Percentiles rank a stretch among this genome's conserved stretches.
phyloP scores from a whole-genome alignment of 2,888 invertebrate genomes.

The Steinernema hermaphroditum region DNA sequence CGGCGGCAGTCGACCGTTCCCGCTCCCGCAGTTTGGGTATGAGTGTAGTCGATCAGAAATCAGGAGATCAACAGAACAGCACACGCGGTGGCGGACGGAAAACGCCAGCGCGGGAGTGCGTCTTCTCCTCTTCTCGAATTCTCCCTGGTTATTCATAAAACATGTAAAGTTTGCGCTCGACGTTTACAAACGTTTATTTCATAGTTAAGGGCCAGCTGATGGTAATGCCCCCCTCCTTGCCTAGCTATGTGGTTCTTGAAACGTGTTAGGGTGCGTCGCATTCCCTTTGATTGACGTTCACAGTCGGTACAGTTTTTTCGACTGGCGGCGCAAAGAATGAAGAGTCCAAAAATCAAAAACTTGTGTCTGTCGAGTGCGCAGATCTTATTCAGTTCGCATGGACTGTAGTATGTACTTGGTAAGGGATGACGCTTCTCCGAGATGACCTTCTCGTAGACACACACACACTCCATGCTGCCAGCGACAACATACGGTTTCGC shows the following conservation, averaged over 20 bases:
- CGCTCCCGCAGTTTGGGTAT: slow-evolving; percentile 9
- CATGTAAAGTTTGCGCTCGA: slow-evolving; percentile 12
- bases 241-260: too few species aligned
- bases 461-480: not conserved
- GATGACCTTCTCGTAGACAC: not conserved
- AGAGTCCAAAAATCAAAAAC: slow-evolving; percentile 22
- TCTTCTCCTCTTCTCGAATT: slow-evolving; percentile 10
- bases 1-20: slow-evolving; percentile 6
- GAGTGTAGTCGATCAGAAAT: slow-evolving; percentile 30
- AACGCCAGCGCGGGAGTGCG: slow-evolving; percentile 5
- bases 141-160: slow-evolving; percentile 26
- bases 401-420: not conserved
- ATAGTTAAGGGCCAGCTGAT: too few species aligned
- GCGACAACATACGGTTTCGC: not conserved
- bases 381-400: not conserved
- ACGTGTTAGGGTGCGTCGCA: too few species aligned
- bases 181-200: not conserved
- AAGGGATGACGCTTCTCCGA: not conserved
- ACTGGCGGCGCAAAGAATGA: not conserved
- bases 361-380: not conserved
- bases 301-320: too few species aligned
- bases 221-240: too few species aligned
- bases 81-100: not conserved
- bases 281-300: too few species aligned
- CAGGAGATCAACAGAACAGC: slow-evolving; percentile 24